phyloP scores from a whole-genome alignment of 2,113 vertebrate species.

The Noturus placidus region DNA sequence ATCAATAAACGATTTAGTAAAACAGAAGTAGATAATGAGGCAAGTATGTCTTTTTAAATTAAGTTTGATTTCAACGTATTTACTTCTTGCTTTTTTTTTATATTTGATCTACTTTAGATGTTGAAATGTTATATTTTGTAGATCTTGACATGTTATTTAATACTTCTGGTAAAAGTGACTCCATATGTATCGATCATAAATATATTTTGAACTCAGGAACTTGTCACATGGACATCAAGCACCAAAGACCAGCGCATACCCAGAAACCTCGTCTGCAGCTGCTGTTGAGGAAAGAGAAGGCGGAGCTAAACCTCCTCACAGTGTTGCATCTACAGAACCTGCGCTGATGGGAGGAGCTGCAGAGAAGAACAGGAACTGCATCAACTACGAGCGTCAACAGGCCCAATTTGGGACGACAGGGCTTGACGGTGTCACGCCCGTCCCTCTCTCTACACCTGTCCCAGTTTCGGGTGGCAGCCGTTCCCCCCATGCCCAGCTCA shows the following conservation, averaged over 20 bases:
- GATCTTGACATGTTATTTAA: background rate
- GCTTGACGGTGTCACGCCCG: slow-evolving; percentile 78
- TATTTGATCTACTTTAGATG: background rate
- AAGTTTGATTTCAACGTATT: background rate
- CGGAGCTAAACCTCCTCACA: slow-evolving; percentile 85
- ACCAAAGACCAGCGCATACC: slow-evolving; percentile 80
- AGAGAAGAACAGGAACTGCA: slow-evolving; percentile 91
- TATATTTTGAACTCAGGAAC: slow-evolving; percentile 73
- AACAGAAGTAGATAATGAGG: background rate
- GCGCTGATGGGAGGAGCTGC: slow-evolving; percentile 58
- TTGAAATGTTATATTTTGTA: background rate
- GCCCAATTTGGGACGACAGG: slow-evolving; percentile 74
- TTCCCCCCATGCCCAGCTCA: slow-evolving; percentile 82
- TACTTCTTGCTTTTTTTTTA: background rate
- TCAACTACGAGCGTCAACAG: slow-evolving; percentile 91
- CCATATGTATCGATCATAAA: slow-evolving; percentile 13
- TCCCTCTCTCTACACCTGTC: slow-evolving; percentile 74
- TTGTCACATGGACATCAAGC: slow-evolving; percentile 79
- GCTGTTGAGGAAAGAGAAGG: slow-evolving; percentile 86
- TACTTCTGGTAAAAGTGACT: background rate
- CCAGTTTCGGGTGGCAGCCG: slow-evolving; percentile 68
- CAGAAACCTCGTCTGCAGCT: slow-evolving; percentile 84
- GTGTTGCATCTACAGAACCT: slow-evolving; percentile 72
- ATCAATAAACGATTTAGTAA: background rate
- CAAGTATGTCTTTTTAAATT: background rate